Percentiles rank a stretch among this genome's conserved stretches.
These are phyloP conservation scores for Notothenia rossii DNA, from an alignment of 2,113 vertebrate species.

Conservation along the genomic window DNA sequence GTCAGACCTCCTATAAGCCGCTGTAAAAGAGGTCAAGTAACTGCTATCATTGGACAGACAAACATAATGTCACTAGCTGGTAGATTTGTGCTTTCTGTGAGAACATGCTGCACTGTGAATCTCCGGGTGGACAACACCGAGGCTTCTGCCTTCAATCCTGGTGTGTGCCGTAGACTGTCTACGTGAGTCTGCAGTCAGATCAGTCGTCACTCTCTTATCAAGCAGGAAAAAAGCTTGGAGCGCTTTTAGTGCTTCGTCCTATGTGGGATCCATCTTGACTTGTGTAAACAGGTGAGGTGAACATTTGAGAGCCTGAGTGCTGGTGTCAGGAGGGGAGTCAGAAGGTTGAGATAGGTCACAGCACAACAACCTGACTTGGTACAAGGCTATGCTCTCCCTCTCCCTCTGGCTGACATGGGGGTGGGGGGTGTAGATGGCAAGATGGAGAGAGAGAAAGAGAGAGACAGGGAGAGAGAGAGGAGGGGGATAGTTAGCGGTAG, in stretches of 20 bases:
- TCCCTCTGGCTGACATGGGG: constrained; percentile 38
- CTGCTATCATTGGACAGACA: constrained; percentile 55
- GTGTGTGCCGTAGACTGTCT: constrained; percentile 6
- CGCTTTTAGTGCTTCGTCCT: constrained; percentile 21
- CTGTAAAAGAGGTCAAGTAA: constrained; percentile 73
- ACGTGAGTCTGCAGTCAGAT: constrained; percentile 31
- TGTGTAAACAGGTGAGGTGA: constrained; percentile 40
- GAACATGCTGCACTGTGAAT: constrained; percentile 52
- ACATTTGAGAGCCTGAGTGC: constrained; percentile 39
- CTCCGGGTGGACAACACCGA: constrained; percentile 39
- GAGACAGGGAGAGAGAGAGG: constrained; percentile 25
- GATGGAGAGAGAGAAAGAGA: constrained; percentile 37
- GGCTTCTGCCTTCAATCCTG: constrained; percentile 21
- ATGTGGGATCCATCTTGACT: constrained; percentile 32
- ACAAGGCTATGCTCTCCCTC: constrained; percentile 37
- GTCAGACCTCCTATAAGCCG: constrained; percentile 53
- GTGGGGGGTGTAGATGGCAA: constrained; percentile 32
- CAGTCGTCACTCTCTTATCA: constrained; percentile 28
- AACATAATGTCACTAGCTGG: constrained; percentile 55
- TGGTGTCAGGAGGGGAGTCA: constrained; percentile 39
- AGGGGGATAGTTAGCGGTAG: constrained; percentile 74
- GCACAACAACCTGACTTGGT: constrained; percentile 43
- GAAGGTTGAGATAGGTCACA: constrained; percentile 53
- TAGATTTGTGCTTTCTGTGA: constrained; percentile 51
- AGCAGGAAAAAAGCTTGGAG: constrained; percentile 7